Evolutionary conservation across 2,888 invertebrate species (phyloP), one percentile per base, ranked within the genome.

Genomic region (Drosophila kambysellisi): DNA sequence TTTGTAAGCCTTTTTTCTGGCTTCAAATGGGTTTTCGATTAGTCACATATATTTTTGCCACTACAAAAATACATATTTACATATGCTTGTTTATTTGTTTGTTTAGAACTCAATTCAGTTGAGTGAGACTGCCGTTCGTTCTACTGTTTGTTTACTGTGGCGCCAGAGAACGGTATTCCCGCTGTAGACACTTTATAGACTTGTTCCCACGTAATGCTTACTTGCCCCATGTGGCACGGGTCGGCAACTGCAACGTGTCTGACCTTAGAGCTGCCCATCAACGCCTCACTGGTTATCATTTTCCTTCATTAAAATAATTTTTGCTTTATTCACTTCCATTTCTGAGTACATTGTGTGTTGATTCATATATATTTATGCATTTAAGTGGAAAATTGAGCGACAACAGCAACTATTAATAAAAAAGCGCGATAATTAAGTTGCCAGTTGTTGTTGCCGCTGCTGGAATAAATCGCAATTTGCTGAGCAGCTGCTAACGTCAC

Each of bases 401-500:
- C 48, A 43, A 70, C 52, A 63, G 32, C 32, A 59, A 25, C 37
- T 32, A 37, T 17, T 20, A 46, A 46, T 25, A 25, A 43, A 71
- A 41, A 41, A 43, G n/a, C 54, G 33, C 35, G 15, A 29, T 46
- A 46, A 63, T 58, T 46, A 57, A 35, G 25, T 74, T 68, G 73
- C 33, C 53, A 17, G 29, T 30, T 35, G 6, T 17, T 53, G 20
- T 15, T 39, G 37, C 46, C 52, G n/a, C 46, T 56, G n/a, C 35
- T 39, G 32, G 37, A 48, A 32, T 61, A 54, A 70, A 50, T 70
- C 62, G 70, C 56, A 15, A 20, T 35, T 51, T n/a, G 54, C 32
- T 12, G 60, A 67, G 62, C 78, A 78, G 78, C 78, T 78, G 78
- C 52, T 72, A 67, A 64, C 72, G 79, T 79, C 78, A 72, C 37